phyloP scores from a whole-genome alignment of 2,888 invertebrate genomes.

The Epinotia ramella region DNA sequence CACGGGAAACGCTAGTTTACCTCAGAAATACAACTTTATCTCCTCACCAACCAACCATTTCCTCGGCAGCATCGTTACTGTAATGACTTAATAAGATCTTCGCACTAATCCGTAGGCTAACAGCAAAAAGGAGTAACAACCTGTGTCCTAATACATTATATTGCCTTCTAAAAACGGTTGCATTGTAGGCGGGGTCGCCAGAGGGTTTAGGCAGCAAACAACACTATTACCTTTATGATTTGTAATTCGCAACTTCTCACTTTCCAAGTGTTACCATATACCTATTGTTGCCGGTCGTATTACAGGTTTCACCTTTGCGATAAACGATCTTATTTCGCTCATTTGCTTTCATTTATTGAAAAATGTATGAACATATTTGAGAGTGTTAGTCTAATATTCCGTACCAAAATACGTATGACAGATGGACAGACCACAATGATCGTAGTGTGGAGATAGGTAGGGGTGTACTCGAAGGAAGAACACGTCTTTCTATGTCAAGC shows the following conservation, averaged over 20 bases:
- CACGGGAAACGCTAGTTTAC: neutral
- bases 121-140: conserved; percentile 10
- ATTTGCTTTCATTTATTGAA: neutral
- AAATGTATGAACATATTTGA: neutral
- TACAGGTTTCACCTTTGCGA: neutral
- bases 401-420: neutral
- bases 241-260: conserved; percentile 63
- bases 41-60: conserved; percentile 20
- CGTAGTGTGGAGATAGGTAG: too few relatives aligned
- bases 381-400: neutral
- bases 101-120: conserved; percentile 15
- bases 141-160: neutral
- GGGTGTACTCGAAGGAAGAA: too few relatives aligned
- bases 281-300: neutral
- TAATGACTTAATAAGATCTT: conserved; percentile 45
- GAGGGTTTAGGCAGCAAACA: conserved; percentile 36
- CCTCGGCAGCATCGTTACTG: conserved; percentile 19
- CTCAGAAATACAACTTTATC: neutral
- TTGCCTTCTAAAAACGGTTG: conserved; percentile 9
- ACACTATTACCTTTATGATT: conserved; percentile 44
- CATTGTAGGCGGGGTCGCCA: conserved; percentile 11
- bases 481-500: too few relatives aligned
- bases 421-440: too few relatives aligned
- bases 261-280: conserved; percentile 51
- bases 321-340: neutral